These are phyloP conservation scores for Pediacus dermestoides DNA, from an alignment of 2,888 invertebrate species.

Conservation along the genomic window DNA sequence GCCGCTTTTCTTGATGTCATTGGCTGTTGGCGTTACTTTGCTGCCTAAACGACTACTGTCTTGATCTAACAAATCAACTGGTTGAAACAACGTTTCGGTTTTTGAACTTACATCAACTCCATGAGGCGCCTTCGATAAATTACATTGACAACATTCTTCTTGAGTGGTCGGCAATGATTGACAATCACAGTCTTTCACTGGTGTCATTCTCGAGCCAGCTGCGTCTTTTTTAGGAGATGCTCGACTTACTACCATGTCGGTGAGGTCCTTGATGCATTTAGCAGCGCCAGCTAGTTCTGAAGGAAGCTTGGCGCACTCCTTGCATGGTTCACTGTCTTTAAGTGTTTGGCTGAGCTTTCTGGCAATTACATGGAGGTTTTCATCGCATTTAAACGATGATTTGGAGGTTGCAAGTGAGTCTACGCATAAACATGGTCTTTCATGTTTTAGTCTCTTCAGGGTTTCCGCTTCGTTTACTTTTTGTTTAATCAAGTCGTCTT, in stretches of 20 bases:
- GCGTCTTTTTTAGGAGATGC: slow-evolving; percentile 11
- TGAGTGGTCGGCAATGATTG: slow-evolving; percentile 19
- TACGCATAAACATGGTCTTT: slow-evolving; percentile 12
- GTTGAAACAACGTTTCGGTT: too few relatives aligned
- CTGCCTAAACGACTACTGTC: too few relatives aligned
- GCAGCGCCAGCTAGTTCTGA: slow-evolving; percentile 39
- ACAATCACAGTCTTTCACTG: slow-evolving; percentile 17
- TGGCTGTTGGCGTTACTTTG: too few relatives aligned
- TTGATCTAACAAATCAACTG: too few relatives aligned
- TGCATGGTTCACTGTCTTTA: slow-evolving; percentile 35
- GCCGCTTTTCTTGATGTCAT: too few relatives aligned
- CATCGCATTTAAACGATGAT: slow-evolving; percentile 22
- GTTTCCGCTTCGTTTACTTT: slow-evolving; percentile 46
- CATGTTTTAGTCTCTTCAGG: slow-evolving; percentile 30
- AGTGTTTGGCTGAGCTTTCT: slow-evolving; percentile 39
- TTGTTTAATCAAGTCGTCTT: slow-evolving; percentile 45
- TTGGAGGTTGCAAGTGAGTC: not conserved
- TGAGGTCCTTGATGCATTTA: slow-evolving; percentile 39
- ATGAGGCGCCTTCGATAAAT: too few relatives aligned
- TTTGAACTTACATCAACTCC: too few relatives aligned
- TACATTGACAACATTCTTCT: slow-evolving; percentile 18
- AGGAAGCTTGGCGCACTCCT: slow-evolving; percentile 33
- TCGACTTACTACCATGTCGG: slow-evolving; percentile 37
- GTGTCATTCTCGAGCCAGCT: not conserved
- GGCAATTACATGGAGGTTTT: slow-evolving; percentile 37